phyloP scores from a whole-genome alignment of 2,888 invertebrate genomes.

The Capitulum mitella region DNA sequence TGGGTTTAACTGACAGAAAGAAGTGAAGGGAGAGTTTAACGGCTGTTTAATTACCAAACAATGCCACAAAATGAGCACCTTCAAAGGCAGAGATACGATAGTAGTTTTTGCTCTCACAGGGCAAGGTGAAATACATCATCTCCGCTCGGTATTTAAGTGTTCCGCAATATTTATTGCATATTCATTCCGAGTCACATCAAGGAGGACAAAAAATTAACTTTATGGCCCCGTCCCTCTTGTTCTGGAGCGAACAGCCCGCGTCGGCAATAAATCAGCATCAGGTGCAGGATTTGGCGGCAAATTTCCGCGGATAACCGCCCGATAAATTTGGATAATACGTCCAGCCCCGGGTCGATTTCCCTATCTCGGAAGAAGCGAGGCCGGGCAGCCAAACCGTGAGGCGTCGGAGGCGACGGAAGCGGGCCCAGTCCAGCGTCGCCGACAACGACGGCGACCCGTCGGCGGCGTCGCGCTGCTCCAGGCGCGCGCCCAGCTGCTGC shows the following conservation, averaged over 20 bases:
- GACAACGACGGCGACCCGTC: not conserved
- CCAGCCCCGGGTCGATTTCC: not conserved
- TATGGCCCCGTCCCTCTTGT: too few relatives aligned
- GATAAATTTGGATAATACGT: conserved; percentile 14
- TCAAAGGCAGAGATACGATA: too few relatives aligned
- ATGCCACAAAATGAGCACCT: too few relatives aligned
- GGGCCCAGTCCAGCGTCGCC: not conserved
- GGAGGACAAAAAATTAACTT: not conserved
- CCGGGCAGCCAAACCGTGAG: not conserved
- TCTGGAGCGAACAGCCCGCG: too few relatives aligned
- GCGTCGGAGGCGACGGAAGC: not conserved
- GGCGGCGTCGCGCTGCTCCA: not conserved
- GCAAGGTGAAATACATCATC: too few relatives aligned
- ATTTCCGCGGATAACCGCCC: not conserved
- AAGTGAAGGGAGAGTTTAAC: too few relatives aligned
- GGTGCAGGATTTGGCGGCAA: not conserved
- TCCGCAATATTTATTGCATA: too few relatives aligned
- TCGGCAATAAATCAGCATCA: not conserved
- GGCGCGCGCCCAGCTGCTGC: not conserved
- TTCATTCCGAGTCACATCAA: too few relatives aligned
- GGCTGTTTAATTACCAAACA: too few relatives aligned
- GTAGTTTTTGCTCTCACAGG: too few relatives aligned
- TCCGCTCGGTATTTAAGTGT: too few relatives aligned
- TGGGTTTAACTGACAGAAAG: too few relatives aligned
- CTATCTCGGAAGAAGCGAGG: not conserved